These are phyloP conservation scores for Xanthostigma xanthostigma DNA, from an alignment of 2,888 invertebrate genomes.

Conservation along the genomic window DNA sequence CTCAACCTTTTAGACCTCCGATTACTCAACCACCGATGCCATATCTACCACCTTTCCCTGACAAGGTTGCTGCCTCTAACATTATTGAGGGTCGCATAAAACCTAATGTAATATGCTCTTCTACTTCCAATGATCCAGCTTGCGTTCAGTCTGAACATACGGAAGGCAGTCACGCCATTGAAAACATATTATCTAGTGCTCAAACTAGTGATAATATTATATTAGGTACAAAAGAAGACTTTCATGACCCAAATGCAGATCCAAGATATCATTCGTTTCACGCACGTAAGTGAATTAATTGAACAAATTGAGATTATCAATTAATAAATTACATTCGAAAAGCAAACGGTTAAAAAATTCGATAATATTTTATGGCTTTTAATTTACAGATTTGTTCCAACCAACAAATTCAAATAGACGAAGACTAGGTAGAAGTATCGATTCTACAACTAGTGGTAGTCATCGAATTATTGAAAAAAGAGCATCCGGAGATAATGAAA, in stretches of 20 bases:
- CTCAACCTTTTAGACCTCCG: slow-evolving; percentile 17
- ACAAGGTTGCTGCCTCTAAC: slow-evolving; percentile 7
- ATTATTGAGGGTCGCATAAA: not conserved
- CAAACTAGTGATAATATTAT: not conserved
- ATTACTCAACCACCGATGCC: slow-evolving; percentile 21
- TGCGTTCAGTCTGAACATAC: not conserved
- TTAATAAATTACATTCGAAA: too few relatives aligned
- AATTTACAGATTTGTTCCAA: slow-evolving; percentile 30
- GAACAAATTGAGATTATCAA: not conserved
- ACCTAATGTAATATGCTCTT: slow-evolving; percentile 3
- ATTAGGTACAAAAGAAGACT: slow-evolving; percentile 14
- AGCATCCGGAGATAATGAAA: slow-evolving; percentile 10
- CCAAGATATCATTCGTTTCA: slow-evolving; percentile 22
- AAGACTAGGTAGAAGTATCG: slow-evolving; percentile 6
- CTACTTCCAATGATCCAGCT: slow-evolving; percentile 9
- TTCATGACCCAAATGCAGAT: slow-evolving; percentile 18
- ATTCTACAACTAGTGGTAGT: not conserved
- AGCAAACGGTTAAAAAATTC: not conserved
- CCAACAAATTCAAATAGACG: slow-evolving; percentile 28
- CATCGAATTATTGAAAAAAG: slow-evolving; percentile 10
- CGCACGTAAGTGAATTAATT: slow-evolving; percentile 19
- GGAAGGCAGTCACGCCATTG: too few relatives aligned
- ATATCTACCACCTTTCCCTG: slow-evolving; percentile 33
- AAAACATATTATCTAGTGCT: not conserved
- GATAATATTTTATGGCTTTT: slow-evolving; percentile 5